phyloP scores from a whole-genome alignment of 2,797 vertebrate genomes.

The Helarctos malayanus region DNA sequence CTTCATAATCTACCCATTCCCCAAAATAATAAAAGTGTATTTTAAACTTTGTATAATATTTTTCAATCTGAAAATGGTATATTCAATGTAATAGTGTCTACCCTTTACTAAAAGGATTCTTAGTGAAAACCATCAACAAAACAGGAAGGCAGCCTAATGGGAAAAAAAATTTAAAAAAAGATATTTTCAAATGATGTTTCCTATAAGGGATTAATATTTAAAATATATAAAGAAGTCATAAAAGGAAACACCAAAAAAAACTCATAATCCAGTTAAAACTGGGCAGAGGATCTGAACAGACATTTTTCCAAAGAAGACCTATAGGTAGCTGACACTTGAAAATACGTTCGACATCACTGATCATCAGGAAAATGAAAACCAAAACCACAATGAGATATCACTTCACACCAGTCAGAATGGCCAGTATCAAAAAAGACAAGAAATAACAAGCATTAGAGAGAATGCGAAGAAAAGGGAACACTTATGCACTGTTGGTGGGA shows the following conservation, averaged over 20 bases:
- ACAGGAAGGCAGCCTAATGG: not conserved
- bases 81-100: not conserved
- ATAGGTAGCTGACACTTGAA: not conserved
- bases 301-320: not conserved
- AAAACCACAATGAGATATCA: not conserved
- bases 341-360: not conserved
- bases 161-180: not conserved
- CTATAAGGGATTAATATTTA: not conserved
- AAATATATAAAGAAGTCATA: not conserved
- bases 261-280: not conserved
- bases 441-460: not conserved
- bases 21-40: not conserved
- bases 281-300: not conserved
- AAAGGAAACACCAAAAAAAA: not conserved
- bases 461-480: not conserved
- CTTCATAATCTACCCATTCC: not conserved
- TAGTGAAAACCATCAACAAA: not conserved
- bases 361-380: not conserved
- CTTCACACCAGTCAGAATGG: not conserved
- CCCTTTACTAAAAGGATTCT: not conserved
- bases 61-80: not conserved
- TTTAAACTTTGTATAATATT: not conserved
- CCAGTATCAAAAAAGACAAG: not conserved
- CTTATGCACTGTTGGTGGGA: not conserved
- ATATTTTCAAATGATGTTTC: not conserved